Evolutionary conservation across 2,888 invertebrate genomes (phyloP), one percentile per base, ranked within the genome.

Genomic region (Dryadula phaetusa): DNA sequence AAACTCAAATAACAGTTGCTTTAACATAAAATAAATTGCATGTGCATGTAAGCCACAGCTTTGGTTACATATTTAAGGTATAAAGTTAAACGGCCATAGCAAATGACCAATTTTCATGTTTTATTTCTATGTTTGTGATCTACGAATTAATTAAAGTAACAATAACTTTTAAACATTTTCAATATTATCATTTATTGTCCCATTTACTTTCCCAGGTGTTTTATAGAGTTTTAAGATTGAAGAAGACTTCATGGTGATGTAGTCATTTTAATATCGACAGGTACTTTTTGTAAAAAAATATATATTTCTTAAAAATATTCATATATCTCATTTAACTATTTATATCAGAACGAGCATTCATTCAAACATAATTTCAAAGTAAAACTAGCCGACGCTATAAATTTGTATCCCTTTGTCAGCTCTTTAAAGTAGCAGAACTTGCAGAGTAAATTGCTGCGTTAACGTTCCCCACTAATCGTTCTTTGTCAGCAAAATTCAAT

Each of bases 401-500:
- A 56, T 37, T 47, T 56, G 12, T 56, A 56, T 37, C 46, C 56
- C 46, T 32, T 56, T 46, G 64, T 64, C 62, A 64, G 44, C 54
- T 46, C 42, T 44, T 40, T 47, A 42, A 22, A 37, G 46, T n/a
- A 56, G 25, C 20, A 37, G 46, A 46, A 56, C 34, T 64, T 47
- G 47, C 28, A 58, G 16, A 60, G 32, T 34, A 64, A 64, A 64
- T 54, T 58, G 64, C 64, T 58, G 53, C 53, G 53, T 52, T 52
- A 56, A 58, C 58, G 37, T 46, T 47, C 56, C 47, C 25, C 37
- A 58, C 47, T 64, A 64, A 64, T 64, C 64, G 64, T 40, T 49
- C 64, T 58, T 58, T 58, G 64, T 64, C 56, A 64, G 64, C 64
- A 28, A 12, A 47, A 64, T 58, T 47, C 60, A 32, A 28, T 32